A percentile compares a stretch with the other conserved stretches of the same genome.
These are phyloP conservation scores for Drosophila biarmipes DNA, from an alignment of 1,140 invertebrate genomes.

Conservation along the genomic window DNA sequence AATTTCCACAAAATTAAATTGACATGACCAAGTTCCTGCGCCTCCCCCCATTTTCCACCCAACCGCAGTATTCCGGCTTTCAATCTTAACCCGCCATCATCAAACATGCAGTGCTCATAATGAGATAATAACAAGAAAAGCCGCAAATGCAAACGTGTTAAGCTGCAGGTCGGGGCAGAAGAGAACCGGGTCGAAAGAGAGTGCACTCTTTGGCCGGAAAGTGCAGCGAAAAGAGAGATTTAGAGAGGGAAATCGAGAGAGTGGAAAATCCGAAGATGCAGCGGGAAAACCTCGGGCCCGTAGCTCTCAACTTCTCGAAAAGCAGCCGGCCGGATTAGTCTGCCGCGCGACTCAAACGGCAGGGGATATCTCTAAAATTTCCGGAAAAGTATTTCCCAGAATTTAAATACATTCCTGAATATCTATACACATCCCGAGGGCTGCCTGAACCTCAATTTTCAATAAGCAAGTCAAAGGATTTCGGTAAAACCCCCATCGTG, in stretches of 20 bases:
- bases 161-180: conserved; percentile 8
- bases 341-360: conserved; percentile 68
- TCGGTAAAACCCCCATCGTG: conserved; percentile 7
- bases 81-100: conserved; percentile 4
- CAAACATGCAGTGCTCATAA: conserved; percentile 64
- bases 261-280: conserved; percentile 33
- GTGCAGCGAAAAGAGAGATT: conserved; percentile 54
- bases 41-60: conserved; percentile 8
- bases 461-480: conserved; percentile 8
- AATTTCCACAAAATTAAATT: conserved; percentile 48
- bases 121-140: conserved; percentile 64
- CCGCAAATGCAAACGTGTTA: conserved; percentile 56
- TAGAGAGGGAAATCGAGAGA: conserved; percentile 18
- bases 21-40: conserved; percentile 22
- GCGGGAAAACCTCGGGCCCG: conserved; percentile 32
- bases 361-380: conserved; percentile 35
- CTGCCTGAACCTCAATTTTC: conserved; percentile 10
- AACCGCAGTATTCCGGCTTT: conserved; percentile 17
- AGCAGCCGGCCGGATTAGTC: conserved; percentile 68
- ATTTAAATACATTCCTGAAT: conserved; percentile 37
- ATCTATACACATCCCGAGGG: conserved; percentile 26
- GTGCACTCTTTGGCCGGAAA: conserved; percentile 25
- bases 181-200: conserved; percentile 7
- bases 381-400: conserved; percentile 8
- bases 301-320: conserved; percentile 46